These are phyloP conservation scores for Osmerus mordax DNA, from an alignment of 2,113 vertebrate genomes.

Conservation along the genomic window DNA sequence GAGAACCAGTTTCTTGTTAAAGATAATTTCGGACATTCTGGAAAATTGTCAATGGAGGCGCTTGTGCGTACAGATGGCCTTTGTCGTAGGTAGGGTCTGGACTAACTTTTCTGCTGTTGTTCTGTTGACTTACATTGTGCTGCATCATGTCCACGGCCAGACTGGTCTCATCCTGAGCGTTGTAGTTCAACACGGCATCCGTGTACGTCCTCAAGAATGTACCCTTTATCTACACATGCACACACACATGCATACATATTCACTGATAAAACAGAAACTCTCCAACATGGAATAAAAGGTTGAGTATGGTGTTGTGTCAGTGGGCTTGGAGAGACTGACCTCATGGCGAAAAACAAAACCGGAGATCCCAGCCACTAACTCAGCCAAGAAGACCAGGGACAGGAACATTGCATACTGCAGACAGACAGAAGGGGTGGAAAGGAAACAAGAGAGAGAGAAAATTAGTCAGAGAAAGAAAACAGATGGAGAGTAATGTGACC, in stretches of 20 bases:
- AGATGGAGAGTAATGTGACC: not conserved
- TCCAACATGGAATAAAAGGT: not conserved
- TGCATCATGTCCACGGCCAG: constrained; percentile 92
- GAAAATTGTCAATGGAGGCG: too few species aligned
- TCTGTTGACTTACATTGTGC: constrained; percentile 78
- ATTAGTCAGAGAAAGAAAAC: not conserved
- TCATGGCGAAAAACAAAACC: constrained; percentile 99
- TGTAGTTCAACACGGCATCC: constrained; percentile 92
- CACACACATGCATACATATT: not conserved
- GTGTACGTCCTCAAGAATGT: constrained; percentile 94
- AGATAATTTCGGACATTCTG: too few species aligned
- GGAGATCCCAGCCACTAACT: constrained; percentile 96
- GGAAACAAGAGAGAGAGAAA: too few species aligned
- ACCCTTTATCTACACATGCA: constrained; percentile 85
- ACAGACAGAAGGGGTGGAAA: constrained; percentile 28
- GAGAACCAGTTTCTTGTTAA: too few species aligned
- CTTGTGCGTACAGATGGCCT: not conserved
- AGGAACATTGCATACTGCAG: constrained; percentile 98
- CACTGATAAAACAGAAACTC: not conserved
- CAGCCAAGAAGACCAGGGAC: constrained; percentile 96
- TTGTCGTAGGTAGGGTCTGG: not conserved
- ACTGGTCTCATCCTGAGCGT: constrained; percentile 88
- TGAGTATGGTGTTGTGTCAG: not conserved
- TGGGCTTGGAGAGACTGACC: constrained; percentile 71
- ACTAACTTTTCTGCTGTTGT: not conserved